Evolutionary conservation across 1,140 invertebrate genomes (phyloP).

Genomic region (Zophobas morio): DNA sequence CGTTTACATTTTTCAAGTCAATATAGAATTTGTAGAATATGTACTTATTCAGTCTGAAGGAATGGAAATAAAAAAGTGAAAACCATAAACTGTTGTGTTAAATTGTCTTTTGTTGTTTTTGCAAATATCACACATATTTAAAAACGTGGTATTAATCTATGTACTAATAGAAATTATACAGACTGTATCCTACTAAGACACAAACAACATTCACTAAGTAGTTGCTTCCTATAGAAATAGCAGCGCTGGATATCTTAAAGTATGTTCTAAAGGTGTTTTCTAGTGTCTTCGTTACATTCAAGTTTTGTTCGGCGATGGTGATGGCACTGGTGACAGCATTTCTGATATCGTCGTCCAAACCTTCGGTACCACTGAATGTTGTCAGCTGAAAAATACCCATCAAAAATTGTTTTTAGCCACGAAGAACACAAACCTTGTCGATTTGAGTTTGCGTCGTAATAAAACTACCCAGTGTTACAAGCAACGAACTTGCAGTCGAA

Average conservation of each 20-base stretch:
- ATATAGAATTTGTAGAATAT: too few relatives aligned
- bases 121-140: too few relatives aligned
- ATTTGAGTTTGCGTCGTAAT: conserved; percentile 68
- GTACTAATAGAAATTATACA: neutral
- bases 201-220: neutral
- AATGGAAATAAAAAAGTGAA: too few relatives aligned
- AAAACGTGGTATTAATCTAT: neutral
- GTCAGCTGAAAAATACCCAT: neutral
- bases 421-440: conserved; percentile 51
- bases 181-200: neutral
- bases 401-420: neutral
- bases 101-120: too few relatives aligned
- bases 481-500: neutral
- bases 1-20: too few relatives aligned
- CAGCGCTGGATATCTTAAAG: conserved; percentile 4
- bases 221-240: neutral
- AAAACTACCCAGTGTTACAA: conserved; percentile 63
- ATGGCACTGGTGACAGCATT: neutral
- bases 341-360: neutral
- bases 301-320: conserved; percentile 6
- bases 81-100: too few relatives aligned
- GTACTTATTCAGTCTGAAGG: too few relatives aligned
- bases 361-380: neutral
- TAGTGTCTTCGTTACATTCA: conserved; percentile 1
- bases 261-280: conserved; percentile 12